Percentiles rank a stretch among this genome's conserved stretches.
These are phyloP conservation scores for Archaeoteleia sp. DNA, from an alignment of 2,888 invertebrate genomes.

Conservation along the genomic window DNA sequence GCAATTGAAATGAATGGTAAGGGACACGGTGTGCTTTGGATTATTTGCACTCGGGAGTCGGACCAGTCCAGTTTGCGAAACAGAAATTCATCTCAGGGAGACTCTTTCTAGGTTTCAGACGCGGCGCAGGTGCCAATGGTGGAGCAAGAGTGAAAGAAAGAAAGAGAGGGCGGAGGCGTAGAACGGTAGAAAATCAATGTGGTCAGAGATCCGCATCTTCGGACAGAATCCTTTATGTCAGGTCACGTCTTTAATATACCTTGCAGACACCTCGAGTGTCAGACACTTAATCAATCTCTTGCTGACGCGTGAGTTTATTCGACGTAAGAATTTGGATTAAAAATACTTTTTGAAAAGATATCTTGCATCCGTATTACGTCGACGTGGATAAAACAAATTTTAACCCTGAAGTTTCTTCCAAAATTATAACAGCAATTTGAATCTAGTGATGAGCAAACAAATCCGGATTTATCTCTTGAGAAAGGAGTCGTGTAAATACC, in stretches of 20 bases:
- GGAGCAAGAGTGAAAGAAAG: slow-evolving; percentile 23
- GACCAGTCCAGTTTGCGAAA: slow-evolving; percentile 40
- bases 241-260: slow-evolving; percentile 73
- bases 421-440: too few species aligned
- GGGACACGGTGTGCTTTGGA: slow-evolving; percentile 1
- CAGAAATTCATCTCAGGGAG: slow-evolving; percentile 51
- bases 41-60: slow-evolving; percentile 44
- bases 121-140: slow-evolving; percentile 36
- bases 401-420: too few species aligned
- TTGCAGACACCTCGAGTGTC: slow-evolving; percentile 50
- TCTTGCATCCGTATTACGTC: too few species aligned
- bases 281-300: slow-evolving; percentile 67
- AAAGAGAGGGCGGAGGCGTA: slow-evolving; percentile 7
- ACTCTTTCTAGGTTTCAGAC: slow-evolving; percentile 6
- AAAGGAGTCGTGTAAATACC: too few species aligned
- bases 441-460: too few species aligned
- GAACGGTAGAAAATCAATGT: slow-evolving; percentile 55
- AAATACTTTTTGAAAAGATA: too few species aligned
- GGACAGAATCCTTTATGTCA: slow-evolving; percentile 67
- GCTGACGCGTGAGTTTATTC: slow-evolving; percentile 25
- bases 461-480: too few species aligned
- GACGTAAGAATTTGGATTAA: too few species aligned
- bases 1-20: not conserved
- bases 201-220: slow-evolving; percentile 52
- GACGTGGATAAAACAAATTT: too few species aligned